phyloP scores from a whole-genome alignment of 2,888 invertebrate genomes.

The Habrosyne pyritoides region DNA sequence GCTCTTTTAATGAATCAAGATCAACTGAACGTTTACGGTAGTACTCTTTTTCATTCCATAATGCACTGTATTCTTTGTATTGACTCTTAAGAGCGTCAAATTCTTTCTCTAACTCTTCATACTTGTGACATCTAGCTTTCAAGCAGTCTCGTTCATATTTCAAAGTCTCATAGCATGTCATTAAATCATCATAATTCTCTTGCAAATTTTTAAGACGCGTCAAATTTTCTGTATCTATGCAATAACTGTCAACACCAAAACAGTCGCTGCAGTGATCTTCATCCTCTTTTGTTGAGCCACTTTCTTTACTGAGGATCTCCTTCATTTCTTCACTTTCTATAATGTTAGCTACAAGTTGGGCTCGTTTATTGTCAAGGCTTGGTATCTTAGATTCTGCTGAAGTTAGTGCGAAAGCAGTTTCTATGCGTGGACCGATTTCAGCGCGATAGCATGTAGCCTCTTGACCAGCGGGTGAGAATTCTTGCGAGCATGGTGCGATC shows the following conservation, averaged over 20 bases:
- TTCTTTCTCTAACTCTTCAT: slow-evolving; percentile 64
- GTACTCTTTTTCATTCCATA: slow-evolving; percentile 76
- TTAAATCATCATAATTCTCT: slow-evolving; percentile 65
- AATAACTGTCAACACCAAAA: slow-evolving; percentile 42
- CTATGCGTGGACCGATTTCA: slow-evolving; percentile 49
- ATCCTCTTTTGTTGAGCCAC: slow-evolving; percentile 29
- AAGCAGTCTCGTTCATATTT: slow-evolving; percentile 65
- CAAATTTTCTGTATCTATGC: slow-evolving; percentile 62
- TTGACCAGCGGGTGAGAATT: slow-evolving; percentile 28
- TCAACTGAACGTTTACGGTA: slow-evolving; percentile 66
- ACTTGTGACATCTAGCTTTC: slow-evolving; percentile 53
- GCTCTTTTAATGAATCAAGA: slow-evolving; percentile 67
- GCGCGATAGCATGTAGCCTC: slow-evolving; percentile 63
- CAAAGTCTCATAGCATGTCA: slow-evolving; percentile 65
- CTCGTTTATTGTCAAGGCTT: slow-evolving; percentile 59
- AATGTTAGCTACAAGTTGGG: slow-evolving; percentile 73
- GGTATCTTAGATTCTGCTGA: slow-evolving; percentile 44
- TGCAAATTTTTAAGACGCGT: slow-evolving; percentile 68
- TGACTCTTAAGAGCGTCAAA: slow-evolving; percentile 53
- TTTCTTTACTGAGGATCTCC: slow-evolving; percentile 64
- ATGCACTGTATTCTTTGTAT: slow-evolving; percentile 62
- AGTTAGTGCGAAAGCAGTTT: slow-evolving; percentile 56
- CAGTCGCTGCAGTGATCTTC: slow-evolving; percentile 41
- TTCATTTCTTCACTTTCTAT: slow-evolving; percentile 75
- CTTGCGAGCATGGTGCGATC: slow-evolving; percentile 68